Conservation (phyloP, 2,888 invertebrate genomes). For the Argyresthia goedartella region DNA sequence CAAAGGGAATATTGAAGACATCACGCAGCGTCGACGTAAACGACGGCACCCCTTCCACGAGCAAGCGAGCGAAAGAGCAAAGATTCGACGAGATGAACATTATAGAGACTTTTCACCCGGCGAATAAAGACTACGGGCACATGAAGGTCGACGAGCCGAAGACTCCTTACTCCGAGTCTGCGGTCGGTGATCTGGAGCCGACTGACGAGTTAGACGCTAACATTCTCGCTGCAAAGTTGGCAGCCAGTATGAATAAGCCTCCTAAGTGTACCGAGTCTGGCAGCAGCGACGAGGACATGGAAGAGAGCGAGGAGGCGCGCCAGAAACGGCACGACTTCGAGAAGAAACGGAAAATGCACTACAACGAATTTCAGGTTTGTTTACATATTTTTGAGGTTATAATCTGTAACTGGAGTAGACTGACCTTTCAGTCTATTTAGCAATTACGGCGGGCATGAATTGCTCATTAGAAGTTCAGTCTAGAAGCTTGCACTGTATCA, state of each 20-base stretch:
- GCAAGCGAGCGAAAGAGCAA: slow-evolving; percentile 72
- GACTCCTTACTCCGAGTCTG: slow-evolving; percentile 83
- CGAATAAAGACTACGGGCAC: slow-evolving; percentile 98
- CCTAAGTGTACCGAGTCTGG: slow-evolving; percentile 55
- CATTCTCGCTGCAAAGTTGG: slow-evolving; percentile 81
- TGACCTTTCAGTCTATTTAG: too few species aligned
- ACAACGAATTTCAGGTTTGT: slow-evolving; percentile 87
- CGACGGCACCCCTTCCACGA: slow-evolving; percentile 55
- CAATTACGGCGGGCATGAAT: too few species aligned
- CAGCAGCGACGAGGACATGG: slow-evolving; percentile 68
- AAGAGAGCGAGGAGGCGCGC: slow-evolving; percentile 74
- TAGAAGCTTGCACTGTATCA: too few species aligned
- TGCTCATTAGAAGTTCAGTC: too few species aligned
- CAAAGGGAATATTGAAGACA: slow-evolving; percentile 86
- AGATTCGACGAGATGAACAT: slow-evolving; percentile 99
- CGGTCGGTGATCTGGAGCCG: slow-evolving; percentile 72
- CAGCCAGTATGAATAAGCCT: slow-evolving; percentile 64
- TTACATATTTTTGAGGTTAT: background rate
- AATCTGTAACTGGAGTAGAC: too few species aligned
- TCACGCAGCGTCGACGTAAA: slow-evolving; percentile 89
- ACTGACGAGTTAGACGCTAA: slow-evolving; percentile 76
- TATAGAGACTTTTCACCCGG: slow-evolving; percentile 96
- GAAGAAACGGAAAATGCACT: slow-evolving; percentile 94
- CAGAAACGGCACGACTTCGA: slow-evolving; percentile 86
- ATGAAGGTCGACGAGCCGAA: slow-evolving; percentile 98